Evolutionary conservation across 2,888 invertebrate genomes (phyloP), one percentile per base, ranked within the genome.

Genomic region (Synanthedon vespiformis): DNA sequence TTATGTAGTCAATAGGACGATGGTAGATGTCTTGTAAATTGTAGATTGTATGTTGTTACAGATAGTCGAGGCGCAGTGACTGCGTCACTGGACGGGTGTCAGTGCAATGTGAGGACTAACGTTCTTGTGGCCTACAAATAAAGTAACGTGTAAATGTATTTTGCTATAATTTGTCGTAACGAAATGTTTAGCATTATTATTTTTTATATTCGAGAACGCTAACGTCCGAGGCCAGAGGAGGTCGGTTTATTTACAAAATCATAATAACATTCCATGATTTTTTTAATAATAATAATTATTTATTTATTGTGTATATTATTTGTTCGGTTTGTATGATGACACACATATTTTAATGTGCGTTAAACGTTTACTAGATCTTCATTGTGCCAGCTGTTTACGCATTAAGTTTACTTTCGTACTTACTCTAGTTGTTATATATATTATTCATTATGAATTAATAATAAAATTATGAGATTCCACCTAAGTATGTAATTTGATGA

Each of bases 271-370:
- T 87, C 86, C 86, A 87, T 83, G 81, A 80, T 85, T 77, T 85
- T 80, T 86, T 85, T 87, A 82, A 85, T 85, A 81, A 85, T 87
- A 82, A 85, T 83, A 83, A 85, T 83, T 83, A 72, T 80, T 75
- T 80, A 87, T 85, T 87, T 87, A 87, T 87, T 87, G 77, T 87
- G 83, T 86, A 86, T 82, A 85, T 83, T 83, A 72, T 80, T 75
- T 67, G 74, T 34, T 34, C 34, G 34, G 34, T 34, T 74, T 72
- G 64, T 71, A 69, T 70, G 34, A 34, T 8, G 70, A 62, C 81
- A 68, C 84, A 85, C 86, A 86, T 86, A 81, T 87, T 85, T 84
- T 83, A 76, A 79, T 86, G 85, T 86, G 75, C 77, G 75, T 70
- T 71, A 67, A 70, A 67, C 75, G 74, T 79, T 73, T 80, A 12